Percentiles rank a stretch among this genome's conserved stretches.
Evolutionary conservation across 64 coral and sea anemone genomes (phyloP).

Genomic region (Montipora foliosa): DNA sequence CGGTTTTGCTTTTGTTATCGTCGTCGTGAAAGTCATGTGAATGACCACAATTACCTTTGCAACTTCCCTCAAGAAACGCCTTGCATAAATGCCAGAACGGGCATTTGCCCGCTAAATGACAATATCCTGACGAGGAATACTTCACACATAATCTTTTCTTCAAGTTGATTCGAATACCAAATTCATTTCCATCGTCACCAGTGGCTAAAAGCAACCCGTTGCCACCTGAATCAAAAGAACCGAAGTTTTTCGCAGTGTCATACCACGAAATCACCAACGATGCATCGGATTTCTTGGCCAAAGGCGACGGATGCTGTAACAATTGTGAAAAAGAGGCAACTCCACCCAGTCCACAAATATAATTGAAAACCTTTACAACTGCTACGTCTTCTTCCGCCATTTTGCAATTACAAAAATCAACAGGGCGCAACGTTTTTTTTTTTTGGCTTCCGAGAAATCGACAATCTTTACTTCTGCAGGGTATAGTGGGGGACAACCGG

Average conservation of each 20-base stretch:
- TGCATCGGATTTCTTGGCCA: conserved; percentile 11
- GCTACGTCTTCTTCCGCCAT: conserved; percentile 11
- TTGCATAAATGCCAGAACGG: conserved; percentile 58
- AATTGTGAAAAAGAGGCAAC: conserved; percentile 19
- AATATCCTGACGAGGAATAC: conserved; percentile 25
- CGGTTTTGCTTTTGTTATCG: conserved; percentile 41
- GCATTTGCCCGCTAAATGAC: conserved; percentile 15
- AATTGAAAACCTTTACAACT: conserved; percentile 63
- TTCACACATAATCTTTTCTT: conserved; percentile 39
- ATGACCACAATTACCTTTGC: conserved; percentile 18
- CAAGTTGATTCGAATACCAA: conserved; percentile 23
- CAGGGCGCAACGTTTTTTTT: no score
- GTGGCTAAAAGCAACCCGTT: background rate
- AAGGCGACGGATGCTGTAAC: conserved; percentile 43
- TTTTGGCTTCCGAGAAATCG: background rate
- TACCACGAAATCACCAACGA: background rate
- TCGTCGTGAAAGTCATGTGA: conserved; percentile 67
- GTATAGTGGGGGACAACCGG: no score
- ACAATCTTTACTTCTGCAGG: no score
- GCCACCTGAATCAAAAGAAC: background rate
- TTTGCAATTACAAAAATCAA: background rate
- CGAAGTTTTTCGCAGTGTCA: background rate
- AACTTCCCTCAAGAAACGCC: conserved; percentile 51
- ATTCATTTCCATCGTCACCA: background rate
- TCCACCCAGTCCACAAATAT: conserved; percentile 45